Evolutionary conservation across 2,888 invertebrate genomes (phyloP).

Genomic region (Polydesmus complanatus): DNA sequence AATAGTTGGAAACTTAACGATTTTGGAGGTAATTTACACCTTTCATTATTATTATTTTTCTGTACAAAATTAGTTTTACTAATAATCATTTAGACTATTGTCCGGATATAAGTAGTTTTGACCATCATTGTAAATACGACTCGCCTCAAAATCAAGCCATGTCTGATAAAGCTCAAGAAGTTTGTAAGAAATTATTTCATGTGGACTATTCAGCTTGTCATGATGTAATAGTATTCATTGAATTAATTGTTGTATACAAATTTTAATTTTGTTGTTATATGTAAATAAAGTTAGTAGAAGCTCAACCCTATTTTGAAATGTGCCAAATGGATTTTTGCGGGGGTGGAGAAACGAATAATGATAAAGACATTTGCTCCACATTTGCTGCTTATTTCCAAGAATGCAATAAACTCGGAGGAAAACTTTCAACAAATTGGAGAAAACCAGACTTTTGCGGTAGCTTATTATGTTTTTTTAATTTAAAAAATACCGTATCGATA

Average conservation of each 20-base stretch:
- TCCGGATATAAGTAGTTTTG: conserved; percentile 39
- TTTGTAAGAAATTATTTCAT: conserved; percentile 43
- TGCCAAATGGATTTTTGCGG: conserved; percentile 71
- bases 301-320: conserved; percentile 49
- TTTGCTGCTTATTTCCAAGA: conserved; percentile 62
- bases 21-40: conserved; percentile 20
- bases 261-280: background rate
- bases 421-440: conserved; percentile 56
- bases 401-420: conserved; percentile 51
- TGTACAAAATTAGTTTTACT: background rate
- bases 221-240: conserved; percentile 1
- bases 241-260: background rate
- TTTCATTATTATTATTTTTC: background rate
- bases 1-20: conserved; percentile 29
- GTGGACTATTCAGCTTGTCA: conserved; percentile 1
- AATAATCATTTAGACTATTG: conserved; percentile 39
- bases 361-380: conserved; percentile 59
- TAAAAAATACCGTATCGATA: no score
- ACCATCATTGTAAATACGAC: conserved; percentile 38
- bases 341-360: conserved; percentile 40
- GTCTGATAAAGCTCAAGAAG: conserved; percentile 38
- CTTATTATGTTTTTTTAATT: no score
- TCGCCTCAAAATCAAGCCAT: conserved; percentile 28
- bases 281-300: conserved; percentile 48
- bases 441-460: conserved; percentile 68